These are phyloP conservation scores for Eutolmus rufibarbis DNA, from an alignment of 2,888 invertebrate species.

Conservation along the genomic window DNA sequence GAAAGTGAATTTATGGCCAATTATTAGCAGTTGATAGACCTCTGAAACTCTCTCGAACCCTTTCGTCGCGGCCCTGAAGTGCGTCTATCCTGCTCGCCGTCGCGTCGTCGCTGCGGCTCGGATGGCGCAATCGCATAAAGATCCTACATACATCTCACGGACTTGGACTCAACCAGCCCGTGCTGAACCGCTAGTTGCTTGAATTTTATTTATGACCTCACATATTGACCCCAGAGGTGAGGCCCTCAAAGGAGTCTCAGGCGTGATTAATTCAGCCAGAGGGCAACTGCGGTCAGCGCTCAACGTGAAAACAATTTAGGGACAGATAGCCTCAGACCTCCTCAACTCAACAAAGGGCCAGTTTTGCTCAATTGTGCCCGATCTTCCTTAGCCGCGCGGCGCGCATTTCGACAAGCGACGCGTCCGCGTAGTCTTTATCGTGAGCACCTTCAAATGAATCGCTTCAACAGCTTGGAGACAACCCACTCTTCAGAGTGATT, in stretches of 20 bases:
- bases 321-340: neutral
- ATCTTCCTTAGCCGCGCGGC: neutral
- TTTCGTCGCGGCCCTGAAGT: neutral
- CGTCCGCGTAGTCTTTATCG: neutral
- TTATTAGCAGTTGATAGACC: neutral
- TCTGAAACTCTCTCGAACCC: neutral
- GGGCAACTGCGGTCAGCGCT: neutral
- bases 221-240: neutral
- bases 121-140: neutral
- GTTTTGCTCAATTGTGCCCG: neutral
- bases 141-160: neutral
- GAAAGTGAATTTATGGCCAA: constrained; percentile 36
- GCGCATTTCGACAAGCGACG: neutral
- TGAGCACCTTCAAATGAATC: neutral
- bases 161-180: neutral
- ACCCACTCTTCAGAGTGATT: neutral
- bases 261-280: neutral
- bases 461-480: neutral
- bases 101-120: no score
- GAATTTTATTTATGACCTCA: neutral
- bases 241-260: neutral
- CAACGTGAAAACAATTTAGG: neutral
- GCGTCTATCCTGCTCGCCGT: neutral
- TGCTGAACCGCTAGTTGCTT: neutral
- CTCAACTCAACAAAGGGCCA: neutral